A percentile compares a stretch with the other conserved stretches of the same genome.
Evolutionary conservation across 2,888 invertebrate genomes (phyloP).

Genomic region (Liopterus haemorrhoidalis): DNA sequence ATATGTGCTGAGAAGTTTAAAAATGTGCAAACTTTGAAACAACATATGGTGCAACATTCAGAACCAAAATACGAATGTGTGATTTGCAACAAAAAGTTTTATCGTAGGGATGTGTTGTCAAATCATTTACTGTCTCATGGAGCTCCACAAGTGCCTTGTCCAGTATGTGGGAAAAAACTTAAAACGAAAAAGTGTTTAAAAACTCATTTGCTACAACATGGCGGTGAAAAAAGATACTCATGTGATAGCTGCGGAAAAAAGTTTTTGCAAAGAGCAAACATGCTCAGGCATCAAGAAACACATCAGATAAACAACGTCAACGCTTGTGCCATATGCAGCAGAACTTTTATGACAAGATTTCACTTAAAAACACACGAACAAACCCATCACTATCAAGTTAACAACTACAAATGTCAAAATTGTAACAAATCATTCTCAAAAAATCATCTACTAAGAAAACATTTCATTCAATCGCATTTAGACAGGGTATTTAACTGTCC

Average conservation of each 20-base stretch:
- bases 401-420: slow-evolving; percentile 2
- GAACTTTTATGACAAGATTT: slow-evolving; percentile 28
- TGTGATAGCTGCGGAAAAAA: slow-evolving; percentile 31
- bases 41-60: slow-evolving; percentile 44
- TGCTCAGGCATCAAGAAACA: slow-evolving; percentile 30
- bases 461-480: slow-evolving; percentile 26
- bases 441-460: slow-evolving; percentile 23
- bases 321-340: slow-evolving; percentile 33
- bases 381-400: no score
- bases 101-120: slow-evolving; percentile 28
- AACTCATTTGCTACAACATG: slow-evolving; percentile 18
- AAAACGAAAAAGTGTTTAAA: slow-evolving; percentile 27
- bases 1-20: slow-evolving; percentile 47
- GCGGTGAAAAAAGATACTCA: slow-evolving; percentile 8
- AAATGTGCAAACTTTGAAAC: slow-evolving; percentile 41
- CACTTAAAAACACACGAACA: slow-evolving; percentile 16
- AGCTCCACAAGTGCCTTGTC: slow-evolving; percentile 22
- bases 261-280: slow-evolving; percentile 29
- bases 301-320: slow-evolving; percentile 11
- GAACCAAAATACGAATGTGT: slow-evolving; percentile 31
- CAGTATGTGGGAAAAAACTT: slow-evolving; percentile 30
- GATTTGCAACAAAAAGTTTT: slow-evolving; percentile 34
- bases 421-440: slow-evolving; percentile 9
- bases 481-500: slow-evolving; percentile 36
- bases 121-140: slow-evolving; percentile 29